These are phyloP conservation scores for Lepus townsendii DNA, from an alignment of 2,797 vertebrate species.

Conservation along the genomic window DNA sequence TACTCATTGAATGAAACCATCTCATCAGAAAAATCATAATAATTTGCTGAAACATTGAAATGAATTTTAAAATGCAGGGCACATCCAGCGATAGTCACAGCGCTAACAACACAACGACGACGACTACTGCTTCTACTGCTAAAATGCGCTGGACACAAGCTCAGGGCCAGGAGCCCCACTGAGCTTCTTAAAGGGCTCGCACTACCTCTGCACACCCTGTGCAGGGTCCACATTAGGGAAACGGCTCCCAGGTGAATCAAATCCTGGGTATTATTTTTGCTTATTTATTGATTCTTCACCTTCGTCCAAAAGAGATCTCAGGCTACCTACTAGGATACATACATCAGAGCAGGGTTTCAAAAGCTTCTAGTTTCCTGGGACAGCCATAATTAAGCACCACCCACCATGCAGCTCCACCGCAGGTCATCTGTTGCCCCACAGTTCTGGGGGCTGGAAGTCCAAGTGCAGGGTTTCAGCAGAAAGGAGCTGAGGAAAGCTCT, in stretches of 20 bases:
- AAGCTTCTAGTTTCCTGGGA: neutral
- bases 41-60: conserved; percentile 50
- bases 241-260: neutral
- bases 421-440: neutral
- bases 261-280: neutral
- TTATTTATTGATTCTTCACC: neutral
- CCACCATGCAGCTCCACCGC: neutral
- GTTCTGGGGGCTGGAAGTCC: neutral
- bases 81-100: neutral
- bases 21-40: neutral
- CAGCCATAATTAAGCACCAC: neutral
- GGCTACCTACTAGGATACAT: neutral
- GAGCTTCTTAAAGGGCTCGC: neutral
- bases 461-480: neutral
- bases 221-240: neutral
- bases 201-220: rapidly evolving
- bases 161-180: neutral
- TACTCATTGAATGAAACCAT: conserved; percentile 38
- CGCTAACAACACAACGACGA: neutral
- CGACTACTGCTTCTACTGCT: neutral
- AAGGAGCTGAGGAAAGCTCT: neutral
- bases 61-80: neutral
- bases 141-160: neutral
- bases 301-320: neutral
- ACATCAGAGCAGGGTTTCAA: conserved; percentile 1